Conservation (phyloP, 2,113 vertebrate genomes). For the Aepyceros melampus region DNA sequence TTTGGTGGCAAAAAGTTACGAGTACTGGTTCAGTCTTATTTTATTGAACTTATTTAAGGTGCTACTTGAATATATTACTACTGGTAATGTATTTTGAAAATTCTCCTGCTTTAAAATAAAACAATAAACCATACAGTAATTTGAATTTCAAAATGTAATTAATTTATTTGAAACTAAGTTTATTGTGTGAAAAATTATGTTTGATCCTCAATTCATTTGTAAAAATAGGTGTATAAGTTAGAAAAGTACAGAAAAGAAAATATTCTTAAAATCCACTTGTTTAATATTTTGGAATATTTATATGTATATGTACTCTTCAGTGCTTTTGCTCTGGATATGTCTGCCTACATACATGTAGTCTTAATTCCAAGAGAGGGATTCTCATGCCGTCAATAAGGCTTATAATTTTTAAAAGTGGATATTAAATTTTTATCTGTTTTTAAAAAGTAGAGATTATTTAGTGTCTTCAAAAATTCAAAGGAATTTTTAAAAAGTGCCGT, state of each 20-base stretch:
- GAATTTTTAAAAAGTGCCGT: not conserved
- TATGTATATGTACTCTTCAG: not conserved
- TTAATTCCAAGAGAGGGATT: not conserved
- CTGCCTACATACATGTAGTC: not conserved
- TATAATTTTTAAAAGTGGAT: not conserved
- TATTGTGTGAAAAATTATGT: not conserved
- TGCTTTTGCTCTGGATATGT: not conserved
- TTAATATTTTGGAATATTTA: not conserved
- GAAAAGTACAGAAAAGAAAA: not conserved
- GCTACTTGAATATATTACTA: not conserved
- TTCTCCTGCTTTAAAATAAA: not conserved
- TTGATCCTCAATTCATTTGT: not conserved
- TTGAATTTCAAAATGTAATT: conserved; percentile 19
- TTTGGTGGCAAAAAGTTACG: not conserved
- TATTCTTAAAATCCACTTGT: not conserved
- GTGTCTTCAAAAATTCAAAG: not conserved
- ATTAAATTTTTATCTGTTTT: not conserved
- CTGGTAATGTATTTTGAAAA: not conserved
- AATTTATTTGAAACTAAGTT: conserved; percentile 19
- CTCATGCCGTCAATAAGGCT: not conserved
- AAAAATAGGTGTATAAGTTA: conserved; percentile 5
- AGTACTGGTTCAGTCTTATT: not conserved
- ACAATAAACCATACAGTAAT: not conserved
- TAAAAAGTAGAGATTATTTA: not conserved
- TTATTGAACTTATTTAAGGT: not conserved